Base-by-base conservation (phyloP, 2,113 vertebrate species). In the Balaeniceps rex region DNA sequence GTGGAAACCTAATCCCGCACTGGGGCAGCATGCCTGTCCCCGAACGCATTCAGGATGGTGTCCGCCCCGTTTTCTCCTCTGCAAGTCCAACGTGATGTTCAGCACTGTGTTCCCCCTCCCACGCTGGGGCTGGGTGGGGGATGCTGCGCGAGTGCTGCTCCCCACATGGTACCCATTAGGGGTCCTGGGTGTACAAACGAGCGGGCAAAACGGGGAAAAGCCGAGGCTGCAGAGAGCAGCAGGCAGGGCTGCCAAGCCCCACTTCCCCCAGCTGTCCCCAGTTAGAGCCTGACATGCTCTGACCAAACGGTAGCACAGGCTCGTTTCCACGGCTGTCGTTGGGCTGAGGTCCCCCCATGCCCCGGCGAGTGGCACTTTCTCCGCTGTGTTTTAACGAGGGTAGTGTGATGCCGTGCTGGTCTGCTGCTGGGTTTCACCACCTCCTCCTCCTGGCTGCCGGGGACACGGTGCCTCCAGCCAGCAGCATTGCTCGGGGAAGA, bases 51-150 rank as follows among this genome's bases (percentile, higher is more conserved):
- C 0, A 21, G 86, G 23, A 28, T 7, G 79, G 90, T 23, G 2
- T 13, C 89, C 0, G 19, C 71, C 46, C 44, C 4, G 6, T 2
- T 71, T 38, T n/a, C 42, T 16, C 7, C 61, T 46, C 66, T 3
- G 26, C 7, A 1, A 23, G 12, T 36, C 49, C 28, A 1, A 1
- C 0, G 5, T 6, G 85, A 33, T 38, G 63, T 21, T 71, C 12
- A 1, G 54, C 54, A 29, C 23, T 2, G 1, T 0, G 9, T 31
- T 10, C 58, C 57, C n/a, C 29, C 14, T 64, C 44, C 36, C 0
- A 0, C 4, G 5, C 61, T 6, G 54, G 58, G 49, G 40, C 64
- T 3, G 16, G 26, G 7, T 4, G 36, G 25, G 71, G 57, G 52
- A 58, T 83, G 84, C 74, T 3, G 29, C 4, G 66, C 0, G 19